Percentiles rank a stretch among this genome's conserved stretches.
phyloP scores from a whole-genome alignment of 2,113 vertebrate species.

The Oreotragus oreotragus region DNA sequence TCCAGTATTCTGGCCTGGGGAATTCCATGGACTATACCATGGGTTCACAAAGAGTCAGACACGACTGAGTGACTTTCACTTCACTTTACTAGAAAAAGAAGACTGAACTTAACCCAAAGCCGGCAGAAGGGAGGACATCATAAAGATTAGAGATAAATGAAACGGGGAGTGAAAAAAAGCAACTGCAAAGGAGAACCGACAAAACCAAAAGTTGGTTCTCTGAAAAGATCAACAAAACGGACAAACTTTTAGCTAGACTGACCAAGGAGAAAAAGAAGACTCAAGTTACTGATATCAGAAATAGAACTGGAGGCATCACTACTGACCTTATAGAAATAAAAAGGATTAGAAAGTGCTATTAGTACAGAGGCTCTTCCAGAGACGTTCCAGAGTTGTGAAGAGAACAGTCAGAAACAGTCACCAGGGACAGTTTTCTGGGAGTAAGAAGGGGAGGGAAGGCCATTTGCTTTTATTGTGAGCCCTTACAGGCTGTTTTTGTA shows the following conservation, averaged over 20 bases:
- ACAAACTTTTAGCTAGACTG: neutral
- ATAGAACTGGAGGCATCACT: neutral
- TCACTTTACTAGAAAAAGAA: neutral
- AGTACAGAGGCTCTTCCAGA: neutral
- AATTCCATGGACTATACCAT: neutral
- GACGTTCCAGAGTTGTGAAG: neutral
- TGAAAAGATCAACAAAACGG: neutral
- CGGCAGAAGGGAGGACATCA: neutral
- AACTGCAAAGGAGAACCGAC: neutral
- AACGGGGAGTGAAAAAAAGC: neutral
- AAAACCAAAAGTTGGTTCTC: neutral
- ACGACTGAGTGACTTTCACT: neutral
- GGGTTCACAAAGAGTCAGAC: neutral
- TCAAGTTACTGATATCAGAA: neutral
- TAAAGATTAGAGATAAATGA: neutral
- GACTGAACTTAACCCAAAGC: neutral
- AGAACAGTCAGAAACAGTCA: neutral
- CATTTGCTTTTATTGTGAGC: neutral
- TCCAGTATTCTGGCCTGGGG: neutral
- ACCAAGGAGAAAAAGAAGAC: neutral
- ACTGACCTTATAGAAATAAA: neutral
- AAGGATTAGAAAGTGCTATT: neutral
- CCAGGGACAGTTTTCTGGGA: neutral
- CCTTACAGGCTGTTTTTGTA: neutral
- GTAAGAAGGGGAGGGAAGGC: neutral